These are phyloP conservation scores for Enhydra lutris DNA, from an alignment of 2,113 vertebrate species.

Conservation along the genomic window DNA sequence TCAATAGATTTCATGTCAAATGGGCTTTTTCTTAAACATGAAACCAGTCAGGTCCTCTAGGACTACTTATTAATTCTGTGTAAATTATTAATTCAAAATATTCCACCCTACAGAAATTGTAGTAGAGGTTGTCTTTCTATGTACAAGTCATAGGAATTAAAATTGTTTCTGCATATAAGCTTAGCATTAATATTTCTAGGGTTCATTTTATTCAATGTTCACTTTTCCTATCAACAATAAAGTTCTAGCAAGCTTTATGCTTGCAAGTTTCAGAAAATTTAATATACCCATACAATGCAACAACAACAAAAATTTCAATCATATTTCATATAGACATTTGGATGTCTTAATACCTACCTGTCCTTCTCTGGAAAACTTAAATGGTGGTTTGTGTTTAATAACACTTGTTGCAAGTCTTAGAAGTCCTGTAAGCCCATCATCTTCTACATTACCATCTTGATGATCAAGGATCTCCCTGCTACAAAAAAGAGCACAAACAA, in stretches of 20 bases:
- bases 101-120: background rate
- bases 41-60: background rate
- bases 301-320: background rate
- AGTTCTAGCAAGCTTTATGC: background rate
- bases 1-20: background rate
- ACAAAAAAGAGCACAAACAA: conserved; percentile 14
- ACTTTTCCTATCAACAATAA: background rate
- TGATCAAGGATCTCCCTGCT: conserved; percentile 98
- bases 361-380: conserved; percentile 98
- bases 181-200: background rate
- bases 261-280: background rate
- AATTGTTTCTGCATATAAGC: background rate
- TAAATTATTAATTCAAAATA: background rate
- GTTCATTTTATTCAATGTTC: conserved; percentile 28
- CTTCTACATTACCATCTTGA: conserved; percentile 95
- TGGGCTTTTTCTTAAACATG: background rate
- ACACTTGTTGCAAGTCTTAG: conserved; percentile 96
- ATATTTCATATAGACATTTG: background rate
- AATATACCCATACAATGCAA: background rate
- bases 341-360: conserved; percentile 80
- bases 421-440: conserved; percentile 96
- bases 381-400: conserved; percentile 98
- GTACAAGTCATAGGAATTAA: conserved; percentile 10
- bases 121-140: background rate
- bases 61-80: background rate